Evolutionary conservation across 1,140 invertebrate genomes (phyloP).

Genomic region (Phthorimaea operculella): DNA sequence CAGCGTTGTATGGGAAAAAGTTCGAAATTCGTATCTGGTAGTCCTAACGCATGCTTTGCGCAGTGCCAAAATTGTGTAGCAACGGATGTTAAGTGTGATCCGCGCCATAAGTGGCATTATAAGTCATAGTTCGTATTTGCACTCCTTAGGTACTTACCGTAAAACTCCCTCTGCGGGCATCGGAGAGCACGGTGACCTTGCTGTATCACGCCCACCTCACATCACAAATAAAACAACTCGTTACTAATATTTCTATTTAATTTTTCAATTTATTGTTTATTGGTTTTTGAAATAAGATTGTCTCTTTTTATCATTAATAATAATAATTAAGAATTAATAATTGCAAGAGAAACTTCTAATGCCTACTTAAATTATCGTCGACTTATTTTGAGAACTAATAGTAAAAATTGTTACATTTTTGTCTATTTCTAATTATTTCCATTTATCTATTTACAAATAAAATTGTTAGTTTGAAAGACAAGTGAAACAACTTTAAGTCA

Average conservation of each 20-base stretch:
- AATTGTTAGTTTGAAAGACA: slow-evolving; percentile 6
- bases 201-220: too few species aligned
- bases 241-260: slow-evolving; percentile 59
- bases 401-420: slow-evolving; percentile 27
- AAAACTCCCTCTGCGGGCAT: too few species aligned
- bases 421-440: slow-evolving; percentile 23
- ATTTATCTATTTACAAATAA: slow-evolving; percentile 24
- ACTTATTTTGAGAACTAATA: slow-evolving; percentile 41
- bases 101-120: too few species aligned
- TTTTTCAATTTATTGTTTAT: slow-evolving; percentile 61
- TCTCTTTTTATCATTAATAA: slow-evolving; percentile 53
- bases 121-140: too few species aligned
- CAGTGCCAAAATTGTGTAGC: too few species aligned
- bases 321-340: slow-evolving; percentile 57
- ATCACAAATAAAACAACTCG: slow-evolving; percentile 44
- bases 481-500: slow-evolving; percentile 4
- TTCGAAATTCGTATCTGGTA: too few species aligned
- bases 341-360: slow-evolving; percentile 60
- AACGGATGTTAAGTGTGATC: too few species aligned
- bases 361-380: slow-evolving; percentile 57
- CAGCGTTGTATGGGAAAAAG: too few species aligned
- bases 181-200: too few species aligned
- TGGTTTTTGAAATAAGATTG: slow-evolving; percentile 60
- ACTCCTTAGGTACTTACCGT: too few species aligned
- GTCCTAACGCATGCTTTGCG: too few species aligned